Evolutionary conservation across 2,797 vertebrate species (phyloP).

Genomic region (Aulostomus chinensis): DNA sequence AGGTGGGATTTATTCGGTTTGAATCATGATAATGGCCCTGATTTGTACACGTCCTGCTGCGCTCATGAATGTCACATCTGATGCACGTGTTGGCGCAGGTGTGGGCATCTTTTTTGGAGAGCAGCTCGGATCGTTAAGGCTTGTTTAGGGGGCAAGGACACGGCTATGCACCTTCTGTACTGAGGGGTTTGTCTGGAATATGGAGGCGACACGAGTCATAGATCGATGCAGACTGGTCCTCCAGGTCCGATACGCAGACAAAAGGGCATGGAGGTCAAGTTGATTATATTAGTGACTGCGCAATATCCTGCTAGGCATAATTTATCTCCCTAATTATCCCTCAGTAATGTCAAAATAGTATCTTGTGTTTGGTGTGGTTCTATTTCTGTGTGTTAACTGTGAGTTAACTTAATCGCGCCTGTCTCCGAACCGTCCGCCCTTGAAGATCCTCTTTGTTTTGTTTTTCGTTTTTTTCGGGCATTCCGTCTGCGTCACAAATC

Average conservation of each 20-base stretch:
- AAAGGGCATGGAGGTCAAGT: conserved; percentile 12
- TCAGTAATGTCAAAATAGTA: neutral
- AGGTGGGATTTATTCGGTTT: neutral
- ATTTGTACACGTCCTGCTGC: neutral
- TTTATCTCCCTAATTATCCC: neutral
- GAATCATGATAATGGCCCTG: no score
- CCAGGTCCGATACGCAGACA: neutral
- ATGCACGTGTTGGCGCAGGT: neutral
- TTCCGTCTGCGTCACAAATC: conserved; percentile 60
- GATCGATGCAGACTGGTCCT: conserved; percentile 15
- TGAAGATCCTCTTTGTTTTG: conserved; percentile 26
- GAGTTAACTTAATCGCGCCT: conserved; percentile 19
- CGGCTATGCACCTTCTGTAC: no score
- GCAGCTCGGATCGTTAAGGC: neutral
- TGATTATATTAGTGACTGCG: conserved; percentile 13
- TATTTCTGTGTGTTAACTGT: conserved; percentile 1
- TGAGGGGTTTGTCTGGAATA: no score
- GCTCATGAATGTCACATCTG: neutral
- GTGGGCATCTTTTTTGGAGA: neutral
- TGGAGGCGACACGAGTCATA: conserved; percentile 7
- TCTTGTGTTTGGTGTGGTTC: no score
- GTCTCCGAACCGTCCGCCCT: conserved; percentile 17
- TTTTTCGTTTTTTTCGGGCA: no score
- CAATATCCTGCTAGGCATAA: neutral
- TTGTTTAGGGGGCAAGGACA: neutral